phyloP scores from a whole-genome alignment of 2,113 vertebrate genomes.

The Sminthopsis crassicaudata region DNA sequence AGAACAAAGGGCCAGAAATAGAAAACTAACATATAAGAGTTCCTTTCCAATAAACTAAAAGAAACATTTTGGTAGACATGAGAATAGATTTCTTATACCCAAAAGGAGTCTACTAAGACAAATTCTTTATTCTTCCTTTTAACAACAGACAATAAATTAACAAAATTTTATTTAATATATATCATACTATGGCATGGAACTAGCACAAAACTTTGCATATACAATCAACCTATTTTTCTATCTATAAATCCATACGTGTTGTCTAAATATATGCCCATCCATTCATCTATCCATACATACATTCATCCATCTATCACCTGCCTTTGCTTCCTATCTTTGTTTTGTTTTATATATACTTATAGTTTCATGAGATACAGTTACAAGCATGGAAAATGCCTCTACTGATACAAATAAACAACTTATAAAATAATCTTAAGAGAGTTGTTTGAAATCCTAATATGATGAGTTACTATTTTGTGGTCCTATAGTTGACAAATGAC shows the following conservation, averaged over 20 bases:
- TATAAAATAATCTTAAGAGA: neutral
- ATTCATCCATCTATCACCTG: neutral
- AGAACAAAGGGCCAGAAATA: neutral
- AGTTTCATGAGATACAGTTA: neutral
- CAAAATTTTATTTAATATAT: neutral
- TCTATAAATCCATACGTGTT: no score
- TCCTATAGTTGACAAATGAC: neutral
- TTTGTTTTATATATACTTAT: neutral
- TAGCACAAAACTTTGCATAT: neutral
- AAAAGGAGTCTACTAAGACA: neutral
- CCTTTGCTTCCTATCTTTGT: neutral
- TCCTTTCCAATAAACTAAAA: neutral
- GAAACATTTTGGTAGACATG: neutral
- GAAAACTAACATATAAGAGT: neutral
- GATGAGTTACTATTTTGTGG: neutral
- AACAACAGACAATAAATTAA: neutral
- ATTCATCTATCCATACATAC: no score
- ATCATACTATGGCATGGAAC: neutral
- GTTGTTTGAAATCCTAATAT: neutral
- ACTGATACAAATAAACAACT: neutral
- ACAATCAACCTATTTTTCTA: neutral
- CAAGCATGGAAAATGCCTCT: neutral
- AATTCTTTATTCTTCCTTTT: neutral
- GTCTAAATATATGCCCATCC: no score
- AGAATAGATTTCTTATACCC: neutral